Conservation (phyloP, 2,113 vertebrate species). For the Dryoscopus gambensis region DNA sequence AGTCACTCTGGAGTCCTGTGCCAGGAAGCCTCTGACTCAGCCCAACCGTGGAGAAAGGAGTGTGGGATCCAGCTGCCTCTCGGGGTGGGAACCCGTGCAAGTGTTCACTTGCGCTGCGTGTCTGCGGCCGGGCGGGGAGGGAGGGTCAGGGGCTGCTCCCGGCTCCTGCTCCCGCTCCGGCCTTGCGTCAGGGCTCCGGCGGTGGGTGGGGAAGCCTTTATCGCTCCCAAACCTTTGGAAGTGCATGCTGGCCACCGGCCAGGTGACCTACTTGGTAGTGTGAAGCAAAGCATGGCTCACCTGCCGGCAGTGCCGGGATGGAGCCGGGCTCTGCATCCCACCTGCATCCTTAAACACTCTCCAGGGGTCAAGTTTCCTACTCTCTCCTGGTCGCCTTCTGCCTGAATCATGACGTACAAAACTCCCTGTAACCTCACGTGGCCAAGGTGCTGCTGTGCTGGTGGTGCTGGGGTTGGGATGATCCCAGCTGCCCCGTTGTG, state of each 20-base stretch:
- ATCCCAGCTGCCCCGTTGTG: fast-evolving
- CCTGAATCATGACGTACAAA: background rate
- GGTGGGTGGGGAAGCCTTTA: background rate
- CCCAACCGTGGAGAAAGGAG: background rate
- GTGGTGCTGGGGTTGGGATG: background rate
- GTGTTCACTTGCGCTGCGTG: constrained; percentile 27
- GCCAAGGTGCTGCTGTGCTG: fast-evolving
- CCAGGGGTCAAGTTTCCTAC: background rate
- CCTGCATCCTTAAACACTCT: fast-evolving
- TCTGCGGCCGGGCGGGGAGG: background rate
- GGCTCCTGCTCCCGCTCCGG: background rate
- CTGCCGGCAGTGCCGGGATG: fast-evolving
- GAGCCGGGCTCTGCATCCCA: background rate
- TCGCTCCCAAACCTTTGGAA: background rate
- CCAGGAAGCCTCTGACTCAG: constrained; percentile 46
- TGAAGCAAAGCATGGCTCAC: background rate
- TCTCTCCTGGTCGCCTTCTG: background rate
- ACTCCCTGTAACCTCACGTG: fast-evolving
- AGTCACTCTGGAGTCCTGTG: constrained; percentile 14
- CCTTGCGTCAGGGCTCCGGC: background rate
- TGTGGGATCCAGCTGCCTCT: constrained; percentile 38
- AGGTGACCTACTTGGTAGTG: background rate
- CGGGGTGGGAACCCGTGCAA: constrained; percentile 24
- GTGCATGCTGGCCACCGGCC: background rate
- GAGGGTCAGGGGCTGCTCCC: background rate